Evolutionary conservation across 2,113 vertebrate genomes (phyloP).

Genomic region (Charadrius vociferus): DNA sequence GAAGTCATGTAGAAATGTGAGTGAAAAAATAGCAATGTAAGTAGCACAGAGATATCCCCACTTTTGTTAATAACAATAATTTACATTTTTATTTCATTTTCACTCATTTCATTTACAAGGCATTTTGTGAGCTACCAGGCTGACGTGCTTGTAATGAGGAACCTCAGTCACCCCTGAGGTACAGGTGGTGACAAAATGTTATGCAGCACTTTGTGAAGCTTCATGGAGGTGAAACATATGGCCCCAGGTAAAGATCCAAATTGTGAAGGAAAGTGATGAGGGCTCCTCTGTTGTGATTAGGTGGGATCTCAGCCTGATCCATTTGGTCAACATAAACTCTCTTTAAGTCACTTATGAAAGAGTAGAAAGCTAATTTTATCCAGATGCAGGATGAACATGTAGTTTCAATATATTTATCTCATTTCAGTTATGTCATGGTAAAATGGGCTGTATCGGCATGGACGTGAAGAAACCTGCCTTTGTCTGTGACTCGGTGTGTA

Average conservation of each 20-base stretch:
- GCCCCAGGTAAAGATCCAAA: neutral
- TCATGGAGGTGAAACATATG: neutral
- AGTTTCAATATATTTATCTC: neutral
- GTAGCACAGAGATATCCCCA: neutral
- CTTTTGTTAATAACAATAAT: neutral
- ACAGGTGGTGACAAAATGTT: neutral
- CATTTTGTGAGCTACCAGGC: neutral
- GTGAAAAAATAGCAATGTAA: neutral
- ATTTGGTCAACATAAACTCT: neutral
- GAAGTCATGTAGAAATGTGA: neutral
- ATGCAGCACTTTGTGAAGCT: neutral
- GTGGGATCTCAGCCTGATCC: neutral
- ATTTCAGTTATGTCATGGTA: neutral
- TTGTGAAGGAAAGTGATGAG: fast-evolving
- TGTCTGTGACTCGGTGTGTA: neutral
- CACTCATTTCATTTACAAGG: neutral
- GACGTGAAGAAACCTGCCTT: neutral
- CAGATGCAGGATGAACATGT: neutral
- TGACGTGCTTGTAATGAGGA: neutral
- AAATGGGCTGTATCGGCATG: neutral
- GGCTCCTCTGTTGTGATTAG: neutral
- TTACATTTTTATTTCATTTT: neutral
- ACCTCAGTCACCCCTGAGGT: neutral
- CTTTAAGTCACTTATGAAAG: neutral
- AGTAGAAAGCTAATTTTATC: neutral